Evolutionary conservation across 2,113 vertebrate species (phyloP), one percentile per base, ranked within the genome.

Genomic region (Equus quagga): DNA sequence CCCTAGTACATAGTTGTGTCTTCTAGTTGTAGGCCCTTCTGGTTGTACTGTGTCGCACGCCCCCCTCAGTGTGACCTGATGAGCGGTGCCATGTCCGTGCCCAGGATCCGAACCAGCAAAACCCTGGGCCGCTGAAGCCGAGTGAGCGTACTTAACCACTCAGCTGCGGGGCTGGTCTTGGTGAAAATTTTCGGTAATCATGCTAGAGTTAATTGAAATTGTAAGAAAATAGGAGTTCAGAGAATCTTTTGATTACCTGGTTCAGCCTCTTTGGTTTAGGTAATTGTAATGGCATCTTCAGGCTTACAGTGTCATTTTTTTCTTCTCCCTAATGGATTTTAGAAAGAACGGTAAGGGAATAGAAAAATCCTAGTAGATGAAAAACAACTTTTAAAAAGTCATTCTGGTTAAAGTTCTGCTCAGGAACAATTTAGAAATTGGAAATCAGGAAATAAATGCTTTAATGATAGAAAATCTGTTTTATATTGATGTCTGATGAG

Each of bases 191-290:
- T 58, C 95, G 36, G 24, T 95, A 96, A 96, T 65, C n/a, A 93
- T 76, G 4, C 4, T 96, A 46, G 0, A 46, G 15, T 49, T 97
- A 97, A 92, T 96, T 98, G 91, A 96, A 98, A 96, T 41, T 41
- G 3, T 64, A 94, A 97, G 58, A 97, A 97, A 97, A 83, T 1
- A 82, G 41, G 70, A 87, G 65, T 97, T 98, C 60, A 90, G 88
- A 92, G n/a, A 86, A 78, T 36, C 64, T 76, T 97, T 95, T 94
- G 91, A 80, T 97, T 86, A 67, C 69, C 5, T 60, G 41, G 19
- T 80, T 86, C 44, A 84, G 49, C 49, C 83, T 96, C 19, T 97
- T 94, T 21, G 95, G 41, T 96, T 92, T 97, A 96, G 85, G 81
- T 80, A 85, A 82, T 41, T 31, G 56, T 67, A 97, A 96, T 93